Evolutionary conservation across 2,113 vertebrate species (phyloP), one percentile per base, ranked within the genome.

Genomic region (Gopherus evgoodei): DNA sequence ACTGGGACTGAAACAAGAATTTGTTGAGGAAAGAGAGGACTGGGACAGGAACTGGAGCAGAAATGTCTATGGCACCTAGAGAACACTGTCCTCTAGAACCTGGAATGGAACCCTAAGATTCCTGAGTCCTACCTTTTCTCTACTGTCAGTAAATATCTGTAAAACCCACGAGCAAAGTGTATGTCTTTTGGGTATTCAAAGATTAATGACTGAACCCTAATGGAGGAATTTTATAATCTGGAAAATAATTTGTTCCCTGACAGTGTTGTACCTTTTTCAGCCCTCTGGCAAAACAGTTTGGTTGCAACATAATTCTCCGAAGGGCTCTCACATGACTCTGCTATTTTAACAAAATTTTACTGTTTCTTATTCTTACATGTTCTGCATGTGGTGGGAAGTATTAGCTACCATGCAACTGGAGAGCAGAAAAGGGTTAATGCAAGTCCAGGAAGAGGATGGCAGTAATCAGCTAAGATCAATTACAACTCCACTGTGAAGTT

Each of bases 131-230:
- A 16, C 31, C 47, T 90, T 38, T 87, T 44, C 65, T 90, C 47
- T 0, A 0, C 25, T 89, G 84, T 69, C 62, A 89, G 87, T 84
- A 90, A 93, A 86, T 27, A 88, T 76, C 65, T 69, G 47, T 22
- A 82, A 91, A 92, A 94, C 35, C 86, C 84, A 82, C 42, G n/a
- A 86, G 93, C 47, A 86, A 91, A 87, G 82, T 80, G 16, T 65
- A 14, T 59, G 65, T 56, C 1, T 0, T 95, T 89, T 53, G 90
- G 81, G 97, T 88, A 11, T 35, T 80, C 38, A n/a, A 24, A 83
- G 90, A 95, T 90, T 95, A 95, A 95, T 91, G 96, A 96, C 29
- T 82, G 87, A 90, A 89, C 91, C 83, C 84, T 90, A 6, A 1
- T 16, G 72, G 90, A 93, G 94, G 84, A 44, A 83, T 91, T 86